Evolutionary conservation across 2,888 invertebrate genomes (phyloP).

Genomic region (Rambutsinella grinnellia): DNA sequence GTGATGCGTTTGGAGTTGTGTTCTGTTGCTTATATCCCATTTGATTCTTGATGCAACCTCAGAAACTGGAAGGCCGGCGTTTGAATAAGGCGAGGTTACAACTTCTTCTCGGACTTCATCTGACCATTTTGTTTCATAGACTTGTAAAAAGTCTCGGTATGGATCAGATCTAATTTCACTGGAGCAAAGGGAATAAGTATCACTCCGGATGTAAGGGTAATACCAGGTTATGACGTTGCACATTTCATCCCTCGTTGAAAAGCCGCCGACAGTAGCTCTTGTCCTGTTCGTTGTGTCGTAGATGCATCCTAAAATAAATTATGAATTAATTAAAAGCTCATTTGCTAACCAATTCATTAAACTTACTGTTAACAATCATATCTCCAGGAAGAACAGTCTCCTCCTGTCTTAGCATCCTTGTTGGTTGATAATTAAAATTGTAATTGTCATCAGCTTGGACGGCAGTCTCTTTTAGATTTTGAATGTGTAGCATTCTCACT

Average conservation of each 20-base stretch:
- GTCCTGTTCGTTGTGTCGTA: conserved; percentile 24
- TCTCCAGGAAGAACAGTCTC: conserved; percentile 34
- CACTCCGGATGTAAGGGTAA: too few species aligned
- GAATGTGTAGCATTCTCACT: conserved; percentile 6
- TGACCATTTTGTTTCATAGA: not conserved
- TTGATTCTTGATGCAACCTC: too few species aligned
- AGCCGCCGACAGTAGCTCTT: conserved; percentile 16
- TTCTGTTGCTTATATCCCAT: too few species aligned
- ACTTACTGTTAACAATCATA: conserved; percentile 11
- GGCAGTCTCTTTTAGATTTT: conserved; percentile 10
- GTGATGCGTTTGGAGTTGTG: too few species aligned
- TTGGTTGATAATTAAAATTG: conserved; percentile 13
- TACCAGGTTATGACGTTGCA: too few species aligned
- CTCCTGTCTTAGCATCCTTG: conserved; percentile 6
- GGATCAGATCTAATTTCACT: not conserved
- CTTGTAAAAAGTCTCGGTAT: not conserved
- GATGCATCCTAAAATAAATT: conserved; percentile 6
- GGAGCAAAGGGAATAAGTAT: not conserved
- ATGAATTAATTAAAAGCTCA: not conserved
- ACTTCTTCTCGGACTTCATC: not conserved
- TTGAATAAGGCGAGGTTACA: not conserved
- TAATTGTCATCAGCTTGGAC: conserved; percentile 21
- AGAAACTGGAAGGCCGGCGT: not conserved
- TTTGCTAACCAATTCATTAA: not conserved
- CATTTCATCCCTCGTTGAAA: conserved; percentile 19